A percentile compares a stretch with the other conserved stretches of the same genome.
Conservation (phyloP, 2,888 invertebrate species). For the Morpho achilles region DNA sequence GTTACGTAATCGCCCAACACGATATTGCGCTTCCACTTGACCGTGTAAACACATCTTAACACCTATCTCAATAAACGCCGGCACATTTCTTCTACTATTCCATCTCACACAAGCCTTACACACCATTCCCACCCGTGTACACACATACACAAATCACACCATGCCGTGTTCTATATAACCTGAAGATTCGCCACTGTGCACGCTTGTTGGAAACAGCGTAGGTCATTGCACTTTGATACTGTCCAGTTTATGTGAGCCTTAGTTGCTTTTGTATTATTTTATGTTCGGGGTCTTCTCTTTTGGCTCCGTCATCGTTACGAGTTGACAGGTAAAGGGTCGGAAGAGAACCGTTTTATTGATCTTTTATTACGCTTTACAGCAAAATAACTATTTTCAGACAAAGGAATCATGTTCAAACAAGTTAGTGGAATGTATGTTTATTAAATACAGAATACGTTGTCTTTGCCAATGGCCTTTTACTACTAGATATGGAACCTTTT, state of each 20-base stretch:
- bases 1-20: too few species aligned
- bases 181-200: conserved; percentile 10
- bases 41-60: not conserved
- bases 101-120: conserved; percentile 1
- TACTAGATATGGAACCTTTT: too few species aligned
- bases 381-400: conserved; percentile 2
- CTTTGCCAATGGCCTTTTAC: too few species aligned
- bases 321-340: conserved; percentile 17
- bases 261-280: not conserved
- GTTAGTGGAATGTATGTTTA: too few species aligned
- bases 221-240: conserved; percentile 6
- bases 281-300: not conserved
- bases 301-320: conserved; percentile 7
- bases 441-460: too few species aligned
- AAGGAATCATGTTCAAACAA: too few species aligned
- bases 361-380: conserved; percentile 11
- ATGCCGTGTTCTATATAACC: conserved; percentile 8
- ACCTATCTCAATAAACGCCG: not conserved
- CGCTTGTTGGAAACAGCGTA: conserved; percentile 5
- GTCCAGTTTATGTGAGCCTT: conserved; percentile 1
- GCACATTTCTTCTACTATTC: not conserved
- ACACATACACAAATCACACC: conserved; percentile 6
- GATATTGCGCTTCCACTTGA: not conserved
- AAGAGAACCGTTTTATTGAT: conserved; percentile 15
- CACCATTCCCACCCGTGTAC: not conserved